These are phyloP conservation scores for Ellobius talpinus DNA, from an alignment of 2,113 vertebrate genomes.

Conservation along the genomic window DNA sequence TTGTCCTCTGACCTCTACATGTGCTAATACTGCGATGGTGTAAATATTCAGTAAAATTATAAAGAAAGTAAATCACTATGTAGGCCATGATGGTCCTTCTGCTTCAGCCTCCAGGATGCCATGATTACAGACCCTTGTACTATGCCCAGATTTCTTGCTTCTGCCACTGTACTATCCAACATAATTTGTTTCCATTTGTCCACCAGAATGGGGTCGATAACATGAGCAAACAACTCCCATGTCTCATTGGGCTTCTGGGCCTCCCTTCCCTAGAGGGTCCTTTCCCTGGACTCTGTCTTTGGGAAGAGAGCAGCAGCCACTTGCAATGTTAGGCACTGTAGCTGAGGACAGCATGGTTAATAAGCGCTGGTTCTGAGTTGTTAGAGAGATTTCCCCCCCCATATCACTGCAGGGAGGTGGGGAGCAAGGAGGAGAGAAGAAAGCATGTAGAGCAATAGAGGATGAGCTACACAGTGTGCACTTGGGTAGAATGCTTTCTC, in stretches of 20 bases:
- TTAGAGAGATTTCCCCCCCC: background rate
- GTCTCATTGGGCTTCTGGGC: background rate
- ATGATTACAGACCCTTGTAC: background rate
- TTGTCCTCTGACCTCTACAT: background rate
- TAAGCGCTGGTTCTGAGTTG: background rate
- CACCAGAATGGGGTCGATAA: background rate
- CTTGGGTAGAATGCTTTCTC: background rate
- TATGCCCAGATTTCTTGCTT: background rate
- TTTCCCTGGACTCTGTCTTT: background rate
- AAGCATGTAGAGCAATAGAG: background rate
- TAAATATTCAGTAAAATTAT: background rate
- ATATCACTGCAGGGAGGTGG: background rate
- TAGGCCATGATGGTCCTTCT: background rate
- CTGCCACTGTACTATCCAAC: background rate
- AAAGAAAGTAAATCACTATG: background rate
- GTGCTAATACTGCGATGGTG: background rate
- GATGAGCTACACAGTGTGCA: background rate
- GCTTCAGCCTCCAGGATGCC: background rate
- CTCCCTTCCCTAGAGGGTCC: background rate
- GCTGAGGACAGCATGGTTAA: background rate
- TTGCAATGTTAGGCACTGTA: background rate
- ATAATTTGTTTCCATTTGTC: background rate
- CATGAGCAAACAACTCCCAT: background rate
- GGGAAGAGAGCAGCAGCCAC: background rate
- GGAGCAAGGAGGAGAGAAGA: background rate